A percentile compares a stretch with the other conserved stretches of the same genome.
phyloP scores from a whole-genome alignment of 2,888 invertebrate genomes.

The Fragum fragum region DNA sequence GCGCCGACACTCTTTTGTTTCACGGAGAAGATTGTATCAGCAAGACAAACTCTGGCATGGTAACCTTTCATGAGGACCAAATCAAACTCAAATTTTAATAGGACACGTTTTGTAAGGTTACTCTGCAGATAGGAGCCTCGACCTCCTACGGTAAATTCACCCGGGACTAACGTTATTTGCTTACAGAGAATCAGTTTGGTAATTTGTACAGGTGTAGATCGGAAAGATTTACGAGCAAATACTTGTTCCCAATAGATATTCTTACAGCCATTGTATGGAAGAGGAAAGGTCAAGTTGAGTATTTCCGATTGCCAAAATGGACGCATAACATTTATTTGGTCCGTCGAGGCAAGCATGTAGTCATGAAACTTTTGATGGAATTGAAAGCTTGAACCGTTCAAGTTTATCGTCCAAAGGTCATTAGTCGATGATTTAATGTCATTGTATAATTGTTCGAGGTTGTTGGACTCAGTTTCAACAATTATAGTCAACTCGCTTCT shows the following conservation, averaged over 20 bases:
- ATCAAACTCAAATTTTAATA: neutral
- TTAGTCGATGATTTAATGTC: neutral
- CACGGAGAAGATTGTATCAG: neutral
- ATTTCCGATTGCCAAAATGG: neutral
- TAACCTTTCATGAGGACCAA: neutral
- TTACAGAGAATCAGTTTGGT: neutral
- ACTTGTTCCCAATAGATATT: neutral
- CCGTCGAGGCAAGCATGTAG: neutral
- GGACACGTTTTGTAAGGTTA: neutral
- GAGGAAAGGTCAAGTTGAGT: neutral
- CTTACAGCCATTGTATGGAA: neutral
- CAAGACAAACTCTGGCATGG: neutral
- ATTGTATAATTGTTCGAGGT: neutral
- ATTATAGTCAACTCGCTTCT: neutral
- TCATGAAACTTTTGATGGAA: neutral
- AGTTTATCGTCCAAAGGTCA: neutral
- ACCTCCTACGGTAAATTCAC: neutral
- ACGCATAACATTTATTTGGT: neutral
- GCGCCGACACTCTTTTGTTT: no score
- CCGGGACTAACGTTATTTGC: neutral
- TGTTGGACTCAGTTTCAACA: neutral
- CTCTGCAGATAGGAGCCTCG: neutral
- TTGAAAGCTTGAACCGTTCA: neutral
- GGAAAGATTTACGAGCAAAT: neutral
- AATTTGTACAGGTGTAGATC: neutral